Evolutionary conservation across 2,888 invertebrate genomes (phyloP), one percentile per base, ranked within the genome.

Genomic region (Omphaloscelis lunosa): DNA sequence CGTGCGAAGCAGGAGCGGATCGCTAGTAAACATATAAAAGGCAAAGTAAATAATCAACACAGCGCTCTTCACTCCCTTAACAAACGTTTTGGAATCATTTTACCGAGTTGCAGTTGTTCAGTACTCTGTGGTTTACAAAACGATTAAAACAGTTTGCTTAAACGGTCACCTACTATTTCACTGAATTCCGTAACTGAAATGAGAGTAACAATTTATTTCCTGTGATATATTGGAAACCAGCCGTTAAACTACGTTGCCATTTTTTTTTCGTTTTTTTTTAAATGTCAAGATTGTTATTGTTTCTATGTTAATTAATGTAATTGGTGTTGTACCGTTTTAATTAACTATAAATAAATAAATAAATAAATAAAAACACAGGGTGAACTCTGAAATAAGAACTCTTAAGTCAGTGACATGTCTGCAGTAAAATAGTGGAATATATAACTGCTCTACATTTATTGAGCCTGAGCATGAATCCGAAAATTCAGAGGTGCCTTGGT

Each of bases 141-240:
- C 79, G 48, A 79, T 83, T 84, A 51, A 79, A 84, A 72, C 41
- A 58, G 41, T 83, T 69, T 56, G 59, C 48, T 71, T 67, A 67
- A 83, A 80, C 61, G 62, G 29, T 56, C 71, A 83, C 83, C 70
- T 69, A 51, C 68, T 65, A 61, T 81, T 75, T 45, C 56, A 66
- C 48, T 29, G 61, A 62, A 70, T 73, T 70, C 62, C 58, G 62
- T 70, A 34, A 66, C 84, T 62, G 61, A 41, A 84, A 73, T 70
- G 23, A 67, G 70, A 66, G 51, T 58, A 67, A 74, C 56, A 73
- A 84, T 74, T 79, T 74, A 62, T 84, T 82, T 58, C 27, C 68
- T 27, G 71, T 78, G 72, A 68, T 72, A 83, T 65, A 81, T 78
- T 29, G 9, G 72, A 72, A 59, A 65, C 53, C 39, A 29, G 39